Evolutionary conservation across 2,113 vertebrate genomes (phyloP), one percentile per base, ranked within the genome.

Genomic region (Cricetomys ansorgei): DNA sequence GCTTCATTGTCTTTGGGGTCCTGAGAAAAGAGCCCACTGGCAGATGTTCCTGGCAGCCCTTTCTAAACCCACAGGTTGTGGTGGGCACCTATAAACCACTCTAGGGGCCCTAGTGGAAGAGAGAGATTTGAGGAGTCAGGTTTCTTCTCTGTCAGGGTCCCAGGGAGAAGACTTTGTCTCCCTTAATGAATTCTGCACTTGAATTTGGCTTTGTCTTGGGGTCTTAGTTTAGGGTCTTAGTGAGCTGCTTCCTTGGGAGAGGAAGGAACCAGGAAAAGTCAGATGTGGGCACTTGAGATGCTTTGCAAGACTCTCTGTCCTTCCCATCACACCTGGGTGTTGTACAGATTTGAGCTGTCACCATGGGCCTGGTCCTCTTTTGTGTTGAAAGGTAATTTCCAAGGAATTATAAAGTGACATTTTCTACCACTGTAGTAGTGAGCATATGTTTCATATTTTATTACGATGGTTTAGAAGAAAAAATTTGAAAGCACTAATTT

Each of bases 401-500:
- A 55, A 57, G 69, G 79, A 37, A 88, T 48, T 3, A 11, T 29
- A 90, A 89, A 72, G 59, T 17, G 37, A 76, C 53, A 57, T 31
- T 94, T 62, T 2, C 12, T 11, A 65, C 1, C 67, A 5, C 12
- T 70, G 31, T 81, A 73, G 70, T 86, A 75, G 64, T 93, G 21
- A 94, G 62, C 21, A 69, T 34, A 21, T 16, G 40, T 77, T 77
- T 57, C 81, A 90, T n/a, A 89, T 90, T 92, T 95, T 72, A 91
- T 92, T 62, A 87, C 73, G 40, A 11, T 87, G 48, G 9, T 67
- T 88, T 34, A 69, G 81, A 83, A 90, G 72, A 65, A 77, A 72
- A 67, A 77, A 25, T 55, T 75, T 12, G 50, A 91, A 96, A 95
- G 31, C 31, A 88, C 67, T 59, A 59, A 92, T 95, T 76, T 92